Conservation (phyloP, 2,797 vertebrate species). For the Lithobates sylvaticus region DNA sequence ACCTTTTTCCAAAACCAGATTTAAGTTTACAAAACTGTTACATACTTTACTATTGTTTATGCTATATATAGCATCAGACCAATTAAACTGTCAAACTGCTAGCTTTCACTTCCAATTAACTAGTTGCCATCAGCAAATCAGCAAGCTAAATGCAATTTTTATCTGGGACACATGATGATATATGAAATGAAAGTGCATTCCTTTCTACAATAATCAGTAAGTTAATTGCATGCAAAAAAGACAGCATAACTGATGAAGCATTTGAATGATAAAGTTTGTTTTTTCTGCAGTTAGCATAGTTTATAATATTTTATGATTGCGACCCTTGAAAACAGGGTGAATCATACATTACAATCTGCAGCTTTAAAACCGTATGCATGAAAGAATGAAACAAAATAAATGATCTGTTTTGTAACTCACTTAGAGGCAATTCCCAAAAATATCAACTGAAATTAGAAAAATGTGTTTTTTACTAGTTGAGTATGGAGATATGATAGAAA, state of each 20-base stretch:
- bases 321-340: background rate
- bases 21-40: background rate
- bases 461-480: background rate
- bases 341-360: slow-evolving; percentile 25
- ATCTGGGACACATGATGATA: slow-evolving; percentile 20
- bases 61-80: background rate
- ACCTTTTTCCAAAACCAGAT: no score
- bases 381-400: background rate
- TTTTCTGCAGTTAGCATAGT: slow-evolving; percentile 12
- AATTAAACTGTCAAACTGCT: slow-evolving; percentile 11
- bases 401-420: background rate
- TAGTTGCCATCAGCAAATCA: slow-evolving; percentile 23
- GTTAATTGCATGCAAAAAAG: slow-evolving; percentile 30
- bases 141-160: slow-evolving; percentile 8
- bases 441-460: slow-evolving; percentile 20
- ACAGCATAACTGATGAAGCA: slow-evolving; percentile 17
- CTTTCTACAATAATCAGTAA: background rate
- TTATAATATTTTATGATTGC: slow-evolving; percentile 32
- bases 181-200: slow-evolving; percentile 41
- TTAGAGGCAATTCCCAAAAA: slow-evolving; percentile 22
- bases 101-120: slow-evolving; percentile 30
- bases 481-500: slow-evolving; percentile 18
- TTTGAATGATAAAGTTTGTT: slow-evolving; percentile 11
- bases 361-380: slow-evolving; percentile 8
- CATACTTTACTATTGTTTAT: background rate